These are phyloP conservation scores for Myodes glareolus DNA, from an alignment of 2,113 vertebrate genomes.

Conservation along the genomic window DNA sequence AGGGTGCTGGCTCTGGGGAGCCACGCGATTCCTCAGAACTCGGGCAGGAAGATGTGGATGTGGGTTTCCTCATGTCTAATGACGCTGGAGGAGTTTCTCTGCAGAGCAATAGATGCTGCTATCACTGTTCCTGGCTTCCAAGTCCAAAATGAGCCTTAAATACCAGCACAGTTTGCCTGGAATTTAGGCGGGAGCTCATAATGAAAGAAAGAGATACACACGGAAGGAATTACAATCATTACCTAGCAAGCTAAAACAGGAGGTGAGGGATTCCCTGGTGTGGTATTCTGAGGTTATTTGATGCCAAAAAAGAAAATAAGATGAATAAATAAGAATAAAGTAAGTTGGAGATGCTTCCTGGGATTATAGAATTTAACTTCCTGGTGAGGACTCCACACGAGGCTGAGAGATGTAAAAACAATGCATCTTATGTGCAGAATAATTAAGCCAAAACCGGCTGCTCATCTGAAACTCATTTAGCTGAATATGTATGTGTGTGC, in stretches of 20 bases:
- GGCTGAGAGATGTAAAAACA: not conserved
- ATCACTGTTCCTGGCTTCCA: not conserved
- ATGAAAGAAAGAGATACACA: not conserved
- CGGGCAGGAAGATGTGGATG: no score
- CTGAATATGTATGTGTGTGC: not conserved
- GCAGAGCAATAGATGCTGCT: not conserved
- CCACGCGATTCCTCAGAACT: rapidly evolving
- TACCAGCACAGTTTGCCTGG: not conserved
- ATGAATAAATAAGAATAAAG: not conserved
- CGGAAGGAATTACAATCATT: not conserved
- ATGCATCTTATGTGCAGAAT: not conserved
- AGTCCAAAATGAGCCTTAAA: not conserved
- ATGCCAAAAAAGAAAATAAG: not conserved
- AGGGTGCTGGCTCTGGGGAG: not conserved
- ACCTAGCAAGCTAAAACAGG: not conserved
- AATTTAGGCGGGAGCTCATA: not conserved
- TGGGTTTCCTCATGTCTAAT: rapidly evolving
- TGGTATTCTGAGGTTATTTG: not conserved
- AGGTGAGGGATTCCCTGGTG: no score
- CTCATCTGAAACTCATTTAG: slow-evolving; percentile 8
- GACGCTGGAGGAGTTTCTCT: no score
- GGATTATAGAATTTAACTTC: not conserved
- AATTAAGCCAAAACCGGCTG: not conserved
- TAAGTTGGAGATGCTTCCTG: not conserved
- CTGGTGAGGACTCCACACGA: not conserved